phyloP scores from a whole-genome alignment of 1,140 invertebrate species.

The Araneus ventricosus region DNA sequence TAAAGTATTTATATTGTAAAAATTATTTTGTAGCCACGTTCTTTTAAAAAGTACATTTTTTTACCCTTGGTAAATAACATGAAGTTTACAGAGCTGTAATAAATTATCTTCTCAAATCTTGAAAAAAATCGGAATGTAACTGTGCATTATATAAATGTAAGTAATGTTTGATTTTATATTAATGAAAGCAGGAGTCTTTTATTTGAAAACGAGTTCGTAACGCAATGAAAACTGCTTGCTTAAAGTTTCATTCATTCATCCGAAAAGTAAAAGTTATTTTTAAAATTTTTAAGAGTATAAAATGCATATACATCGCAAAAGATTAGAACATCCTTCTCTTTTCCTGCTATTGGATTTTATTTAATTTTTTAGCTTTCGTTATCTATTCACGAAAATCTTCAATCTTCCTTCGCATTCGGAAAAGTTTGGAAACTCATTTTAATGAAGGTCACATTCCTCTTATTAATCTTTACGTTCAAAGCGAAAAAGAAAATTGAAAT shows the following conservation, averaged over 20 bases:
- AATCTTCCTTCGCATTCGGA: neutral
- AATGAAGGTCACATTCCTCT: constrained; percentile 5
- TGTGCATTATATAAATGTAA: too few species aligned
- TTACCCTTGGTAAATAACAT: too few species aligned
- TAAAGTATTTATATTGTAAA: too few species aligned
- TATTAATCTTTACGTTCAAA: neutral
- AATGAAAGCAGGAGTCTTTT: too few species aligned
- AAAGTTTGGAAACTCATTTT: neutral
- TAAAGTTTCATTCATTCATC: neutral
- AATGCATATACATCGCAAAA: neutral
- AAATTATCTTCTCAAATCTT: too few species aligned
- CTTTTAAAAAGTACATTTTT: too few species aligned
- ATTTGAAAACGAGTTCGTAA: too few species aligned
- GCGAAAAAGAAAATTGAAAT: neutral
- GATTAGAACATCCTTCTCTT: neutral
- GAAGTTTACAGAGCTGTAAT: too few species aligned
- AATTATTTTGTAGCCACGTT: too few species aligned
- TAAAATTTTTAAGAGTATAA: neutral
- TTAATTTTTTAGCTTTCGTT: neutral
- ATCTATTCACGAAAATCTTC: neutral
- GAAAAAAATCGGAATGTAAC: too few species aligned
- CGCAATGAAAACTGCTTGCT: neutral
- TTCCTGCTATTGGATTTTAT: neutral
- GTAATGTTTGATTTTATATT: too few species aligned
- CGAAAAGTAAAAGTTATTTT: neutral